These are phyloP conservation scores for Tupaia tana DNA, from an alignment of 2,113 vertebrate genomes.

Conservation along the genomic window DNA sequence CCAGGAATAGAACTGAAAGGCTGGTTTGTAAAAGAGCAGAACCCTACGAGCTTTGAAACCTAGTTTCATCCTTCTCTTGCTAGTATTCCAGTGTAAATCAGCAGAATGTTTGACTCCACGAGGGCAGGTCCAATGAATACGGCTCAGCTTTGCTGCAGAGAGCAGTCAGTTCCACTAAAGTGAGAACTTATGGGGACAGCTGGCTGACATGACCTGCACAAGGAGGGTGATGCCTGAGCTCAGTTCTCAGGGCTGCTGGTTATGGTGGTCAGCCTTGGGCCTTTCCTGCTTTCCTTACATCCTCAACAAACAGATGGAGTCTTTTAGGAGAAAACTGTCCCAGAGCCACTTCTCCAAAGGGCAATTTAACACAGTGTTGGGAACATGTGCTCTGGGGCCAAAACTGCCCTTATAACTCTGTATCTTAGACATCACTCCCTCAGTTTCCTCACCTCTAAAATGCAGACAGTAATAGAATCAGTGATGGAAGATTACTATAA, in stretches of 20 bases:
- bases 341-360: neutral
- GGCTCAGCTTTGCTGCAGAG: neutral
- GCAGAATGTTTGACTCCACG: neutral
- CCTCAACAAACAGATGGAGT: neutral
- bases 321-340: neutral
- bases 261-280: neutral
- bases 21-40: neutral
- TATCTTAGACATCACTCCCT: neutral
- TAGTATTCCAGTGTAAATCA: neutral
- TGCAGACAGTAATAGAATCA: neutral
- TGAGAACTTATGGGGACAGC: rapidly evolving
- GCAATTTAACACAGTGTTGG: neutral
- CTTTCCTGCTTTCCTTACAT: neutral
- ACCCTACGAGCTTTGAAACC: neutral
- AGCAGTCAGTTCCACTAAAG: neutral
- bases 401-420: neutral
- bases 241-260: neutral
- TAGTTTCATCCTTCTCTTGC: neutral
- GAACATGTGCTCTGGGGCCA: neutral
- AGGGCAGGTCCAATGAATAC: neutral
- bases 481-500: neutral
- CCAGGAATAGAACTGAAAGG: neutral
- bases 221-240: neutral
- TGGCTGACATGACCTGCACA: neutral
- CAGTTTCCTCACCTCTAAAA: neutral